phyloP scores from a whole-genome alignment of 1,140 invertebrate genomes.

The Sycophila sp. region DNA sequence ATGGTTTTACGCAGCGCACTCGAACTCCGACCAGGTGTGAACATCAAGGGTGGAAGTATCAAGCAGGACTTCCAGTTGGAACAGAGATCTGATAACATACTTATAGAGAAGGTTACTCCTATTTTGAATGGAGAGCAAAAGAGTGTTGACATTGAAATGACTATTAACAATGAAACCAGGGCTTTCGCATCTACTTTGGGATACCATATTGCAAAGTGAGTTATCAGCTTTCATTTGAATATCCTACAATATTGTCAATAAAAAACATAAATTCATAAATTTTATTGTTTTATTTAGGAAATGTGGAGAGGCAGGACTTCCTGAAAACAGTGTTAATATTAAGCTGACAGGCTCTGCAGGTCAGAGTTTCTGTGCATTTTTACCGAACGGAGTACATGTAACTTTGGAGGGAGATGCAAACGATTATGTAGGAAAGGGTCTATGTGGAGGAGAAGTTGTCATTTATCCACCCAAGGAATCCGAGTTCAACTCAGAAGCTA shows the following conservation, averaged over 20 bases:
- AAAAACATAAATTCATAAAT: too few relatives aligned
- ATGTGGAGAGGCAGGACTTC: constrained; percentile 88
- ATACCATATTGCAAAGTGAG: constrained; percentile 92
- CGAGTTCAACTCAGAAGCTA: constrained; percentile 87
- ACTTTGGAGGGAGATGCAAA: constrained; percentile 97
- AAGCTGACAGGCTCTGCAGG: constrained; percentile 93
- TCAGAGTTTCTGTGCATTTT: constrained; percentile 99
- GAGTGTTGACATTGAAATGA: constrained; percentile 79
- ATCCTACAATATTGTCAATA: too few relatives aligned
- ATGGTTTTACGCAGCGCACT: constrained; percentile 89
- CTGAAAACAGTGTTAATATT: constrained; percentile 87
- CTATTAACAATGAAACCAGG: constrained; percentile 90
- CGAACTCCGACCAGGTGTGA: constrained; percentile 87
- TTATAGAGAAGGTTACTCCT: constrained; percentile 80
- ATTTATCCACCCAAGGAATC: constrained; percentile 92
- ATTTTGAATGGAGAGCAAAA: constrained; percentile 79
- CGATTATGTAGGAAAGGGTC: constrained; percentile 94
- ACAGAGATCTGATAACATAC: constrained; percentile 85
- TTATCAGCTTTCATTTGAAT: too few relatives aligned
- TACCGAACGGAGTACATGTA: constrained; percentile 89
- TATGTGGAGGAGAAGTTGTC: constrained; percentile 95
- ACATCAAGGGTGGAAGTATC: constrained; percentile 90
- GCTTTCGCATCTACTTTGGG: constrained; percentile 94
- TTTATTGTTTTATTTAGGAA: too few relatives aligned
- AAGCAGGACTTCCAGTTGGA: constrained; percentile 91